Percentiles rank a stretch among this genome's conserved stretches.
phyloP scores from a whole-genome alignment of 2,888 invertebrate genomes.

The Apotomis turbidana region DNA sequence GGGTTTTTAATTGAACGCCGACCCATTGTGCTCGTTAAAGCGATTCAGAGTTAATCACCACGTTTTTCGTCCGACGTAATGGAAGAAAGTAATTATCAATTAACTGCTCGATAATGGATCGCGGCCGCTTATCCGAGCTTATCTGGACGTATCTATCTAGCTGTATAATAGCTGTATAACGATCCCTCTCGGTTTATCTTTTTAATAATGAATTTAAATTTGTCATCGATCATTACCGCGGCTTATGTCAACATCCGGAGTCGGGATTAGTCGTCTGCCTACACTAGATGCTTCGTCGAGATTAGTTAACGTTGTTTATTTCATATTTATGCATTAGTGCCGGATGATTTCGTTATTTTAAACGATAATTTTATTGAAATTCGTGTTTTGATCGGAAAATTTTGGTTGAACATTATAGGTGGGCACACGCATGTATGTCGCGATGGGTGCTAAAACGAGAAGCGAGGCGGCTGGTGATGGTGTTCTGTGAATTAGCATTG shows the following conservation, averaged over 20 bases:
- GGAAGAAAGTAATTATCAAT: constrained; percentile 84
- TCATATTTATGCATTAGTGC: constrained; percentile 20
- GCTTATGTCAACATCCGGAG: constrained; percentile 52
- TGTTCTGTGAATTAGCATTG: constrained; percentile 81
- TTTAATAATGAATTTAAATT: constrained; percentile 69
- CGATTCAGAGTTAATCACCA: constrained; percentile 81
- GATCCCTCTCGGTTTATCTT: constrained; percentile 64
- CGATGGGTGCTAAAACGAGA: constrained; percentile 48
- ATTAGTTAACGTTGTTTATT: constrained; percentile 24
- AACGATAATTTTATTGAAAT: constrained; percentile 8
- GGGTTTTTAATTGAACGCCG: constrained; percentile 81
- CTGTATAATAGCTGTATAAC: constrained; percentile 54
- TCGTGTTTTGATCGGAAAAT: constrained; percentile 4
- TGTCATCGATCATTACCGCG: constrained; percentile 63
- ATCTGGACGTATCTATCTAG: constrained; percentile 63
- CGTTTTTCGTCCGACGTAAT: constrained; percentile 80
- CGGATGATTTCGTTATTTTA: constrained; percentile 5
- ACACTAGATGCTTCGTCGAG: constrained; percentile 19
- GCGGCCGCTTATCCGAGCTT: constrained; percentile 78
- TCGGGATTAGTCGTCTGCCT: constrained; percentile 41
- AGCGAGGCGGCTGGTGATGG: constrained; percentile 66
- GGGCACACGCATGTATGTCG: constrained; percentile 42
- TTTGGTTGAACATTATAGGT: constrained; percentile 23
- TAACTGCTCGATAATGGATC: constrained; percentile 82
- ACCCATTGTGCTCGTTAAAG: constrained; percentile 82